Evolutionary conservation across 2,797 vertebrate genomes (phyloP).

Genomic region (Glyptemys insculpta): DNA sequence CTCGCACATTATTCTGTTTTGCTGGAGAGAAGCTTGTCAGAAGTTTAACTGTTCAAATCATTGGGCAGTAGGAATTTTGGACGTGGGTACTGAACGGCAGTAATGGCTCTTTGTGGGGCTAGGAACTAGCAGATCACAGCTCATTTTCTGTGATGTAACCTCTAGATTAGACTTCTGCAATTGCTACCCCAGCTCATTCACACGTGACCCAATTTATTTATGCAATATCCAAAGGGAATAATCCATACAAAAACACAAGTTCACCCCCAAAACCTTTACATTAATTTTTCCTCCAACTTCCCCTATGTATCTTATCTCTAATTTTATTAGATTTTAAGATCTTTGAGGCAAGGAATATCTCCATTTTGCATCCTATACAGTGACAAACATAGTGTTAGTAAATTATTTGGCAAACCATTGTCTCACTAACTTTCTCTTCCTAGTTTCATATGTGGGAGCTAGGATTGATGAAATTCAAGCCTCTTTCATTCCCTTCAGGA

Average conservation of each 20-base stretch:
- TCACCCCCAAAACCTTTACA: background rate
- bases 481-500: background rate
- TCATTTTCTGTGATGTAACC: background rate
- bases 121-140: background rate
- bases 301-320: background rate
- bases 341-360: background rate
- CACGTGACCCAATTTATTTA: background rate
- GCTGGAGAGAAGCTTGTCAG: constrained; percentile 17
- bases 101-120: background rate
- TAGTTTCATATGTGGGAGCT: background rate
- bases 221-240: background rate
- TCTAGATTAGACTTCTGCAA: background rate
- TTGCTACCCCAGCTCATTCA: background rate
- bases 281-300: background rate
- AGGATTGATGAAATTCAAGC: background rate
- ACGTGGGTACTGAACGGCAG: constrained; percentile 7
- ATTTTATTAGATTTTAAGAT: background rate
- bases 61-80: constrained; percentile 15
- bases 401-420: background rate
- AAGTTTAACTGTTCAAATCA: constrained; percentile 13
- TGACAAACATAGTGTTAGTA: background rate
- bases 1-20: background rate
- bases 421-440: background rate
- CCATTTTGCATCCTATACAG: background rate
- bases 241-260: background rate